These are phyloP conservation scores for Edolisoma coerulescens DNA, from an alignment of 2,113 vertebrate species.

Conservation along the genomic window DNA sequence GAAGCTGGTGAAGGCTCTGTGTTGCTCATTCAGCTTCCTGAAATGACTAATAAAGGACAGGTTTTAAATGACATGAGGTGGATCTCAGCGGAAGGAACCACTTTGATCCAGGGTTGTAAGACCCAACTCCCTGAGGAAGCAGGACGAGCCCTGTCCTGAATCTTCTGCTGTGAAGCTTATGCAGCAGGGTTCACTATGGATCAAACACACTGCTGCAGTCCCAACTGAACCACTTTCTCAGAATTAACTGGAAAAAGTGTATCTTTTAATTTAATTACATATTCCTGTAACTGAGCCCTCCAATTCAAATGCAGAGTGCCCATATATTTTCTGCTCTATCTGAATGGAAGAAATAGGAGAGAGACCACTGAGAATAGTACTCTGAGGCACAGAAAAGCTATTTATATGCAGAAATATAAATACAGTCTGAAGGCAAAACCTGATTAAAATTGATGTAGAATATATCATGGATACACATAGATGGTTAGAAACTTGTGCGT, in stretches of 20 bases:
- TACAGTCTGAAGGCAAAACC: background rate
- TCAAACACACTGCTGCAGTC: background rate
- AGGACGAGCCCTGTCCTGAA: background rate
- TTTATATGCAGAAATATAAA: background rate
- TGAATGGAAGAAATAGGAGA: background rate
- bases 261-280: background rate
- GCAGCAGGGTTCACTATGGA: background rate
- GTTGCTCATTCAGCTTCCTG: background rate
- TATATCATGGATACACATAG: background rate
- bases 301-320: background rate
- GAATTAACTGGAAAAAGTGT: background rate
- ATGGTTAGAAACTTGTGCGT: background rate
- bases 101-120: background rate
- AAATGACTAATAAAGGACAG: background rate
- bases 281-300: background rate
- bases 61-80: background rate
- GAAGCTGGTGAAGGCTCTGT: background rate
- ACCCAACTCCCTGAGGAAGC: background rate
- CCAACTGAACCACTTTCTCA: background rate
- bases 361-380: background rate
- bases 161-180: background rate
- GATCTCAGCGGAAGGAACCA: background rate
- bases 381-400: background rate
- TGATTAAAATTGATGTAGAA: background rate
- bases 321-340: background rate